Conservation (phyloP, 2,888 invertebrate genomes). For the Trichopria drosophilae region DNA sequence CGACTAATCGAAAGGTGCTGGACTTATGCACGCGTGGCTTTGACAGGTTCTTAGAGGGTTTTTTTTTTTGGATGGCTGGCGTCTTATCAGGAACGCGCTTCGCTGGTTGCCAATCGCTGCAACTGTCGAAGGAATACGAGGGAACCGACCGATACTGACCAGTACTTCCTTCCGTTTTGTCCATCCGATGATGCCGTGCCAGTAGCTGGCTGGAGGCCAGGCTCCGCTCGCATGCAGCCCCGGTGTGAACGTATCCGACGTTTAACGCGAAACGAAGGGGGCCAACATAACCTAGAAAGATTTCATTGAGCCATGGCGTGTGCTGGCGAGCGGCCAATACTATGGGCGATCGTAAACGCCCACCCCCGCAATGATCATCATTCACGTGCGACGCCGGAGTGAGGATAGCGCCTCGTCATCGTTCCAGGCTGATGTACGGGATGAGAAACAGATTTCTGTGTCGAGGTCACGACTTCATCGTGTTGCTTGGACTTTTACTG, state of each 20-base stretch:
- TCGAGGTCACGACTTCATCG: slow-evolving; percentile 34
- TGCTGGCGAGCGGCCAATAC: slow-evolving; percentile 53
- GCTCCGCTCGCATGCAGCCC: slow-evolving; percentile 32
- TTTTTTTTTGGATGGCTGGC: slow-evolving; percentile 11
- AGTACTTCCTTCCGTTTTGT: slow-evolving; percentile 43
- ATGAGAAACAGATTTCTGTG: slow-evolving; percentile 34
- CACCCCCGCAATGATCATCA: slow-evolving; percentile 41
- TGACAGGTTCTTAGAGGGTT: slow-evolving; percentile 3
- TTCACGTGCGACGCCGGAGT: slow-evolving; percentile 31
- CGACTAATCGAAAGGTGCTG: no score
- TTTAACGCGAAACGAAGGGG: slow-evolving; percentile 48
- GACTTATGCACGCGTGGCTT: slow-evolving; percentile 1
- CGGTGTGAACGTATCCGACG: slow-evolving; percentile 50
- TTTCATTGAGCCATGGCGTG: slow-evolving; percentile 55
- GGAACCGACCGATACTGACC: slow-evolving; percentile 46
- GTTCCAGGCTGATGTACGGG: slow-evolving; percentile 20
- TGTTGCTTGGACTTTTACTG: no score
- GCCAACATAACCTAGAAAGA: slow-evolving; percentile 55
- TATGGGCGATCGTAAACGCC: slow-evolving; percentile 45
- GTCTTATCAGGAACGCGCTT: slow-evolving; percentile 33
- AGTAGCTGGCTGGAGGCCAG: slow-evolving; percentile 48
- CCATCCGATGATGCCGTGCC: slow-evolving; percentile 23
- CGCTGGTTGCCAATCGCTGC: slow-evolving; percentile 27
- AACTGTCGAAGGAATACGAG: slow-evolving; percentile 23
- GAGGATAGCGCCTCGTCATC: slow-evolving; percentile 25